These are phyloP conservation scores for Dichetophora obliterata DNA, from an alignment of 2,888 invertebrate genomes.

Conservation along the genomic window DNA sequence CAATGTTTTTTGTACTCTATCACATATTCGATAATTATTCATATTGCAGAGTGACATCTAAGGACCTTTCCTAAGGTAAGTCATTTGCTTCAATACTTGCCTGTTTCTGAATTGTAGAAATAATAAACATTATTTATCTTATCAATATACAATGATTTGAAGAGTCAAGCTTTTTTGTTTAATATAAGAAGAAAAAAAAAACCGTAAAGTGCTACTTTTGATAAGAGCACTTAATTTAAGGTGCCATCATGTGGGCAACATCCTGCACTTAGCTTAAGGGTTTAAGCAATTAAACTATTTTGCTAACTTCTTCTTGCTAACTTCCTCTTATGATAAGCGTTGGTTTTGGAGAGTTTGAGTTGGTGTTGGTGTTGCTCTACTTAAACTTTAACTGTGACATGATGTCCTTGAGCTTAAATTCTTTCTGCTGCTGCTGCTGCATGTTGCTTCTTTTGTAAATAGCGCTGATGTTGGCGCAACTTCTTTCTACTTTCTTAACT, in stretches of 20 bases:
- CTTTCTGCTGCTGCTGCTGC: slow-evolving; percentile 1
- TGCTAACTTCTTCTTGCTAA: neutral
- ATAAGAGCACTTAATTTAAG: neutral
- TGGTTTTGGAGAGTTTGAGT: neutral
- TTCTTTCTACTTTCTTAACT: slow-evolving; percentile 5
- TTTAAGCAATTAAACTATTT: slow-evolving; percentile 25
- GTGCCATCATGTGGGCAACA: neutral
- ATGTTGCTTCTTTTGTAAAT: neutral
- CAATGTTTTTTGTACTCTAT: no score
- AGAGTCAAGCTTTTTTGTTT: no score
- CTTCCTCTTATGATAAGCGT: no score
- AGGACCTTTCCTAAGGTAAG: no score
- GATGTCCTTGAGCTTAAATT: slow-evolving; percentile 35
- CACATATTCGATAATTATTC: no score
- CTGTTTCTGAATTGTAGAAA: no score
- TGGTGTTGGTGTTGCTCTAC: slow-evolving; percentile 20
- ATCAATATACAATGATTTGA: no score
- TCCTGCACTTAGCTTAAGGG: neutral
- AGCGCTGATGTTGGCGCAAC: neutral
- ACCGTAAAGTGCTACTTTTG: no score
- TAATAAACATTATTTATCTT: no score
- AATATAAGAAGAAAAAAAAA: no score
- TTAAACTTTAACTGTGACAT: slow-evolving; percentile 36
- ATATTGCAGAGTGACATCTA: no score
- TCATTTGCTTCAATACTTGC: no score